A percentile compares a stretch with the other conserved stretches of the same genome.
Conservation (phyloP, 2,888 invertebrate genomes). For the Spicauda simplicius region DNA sequence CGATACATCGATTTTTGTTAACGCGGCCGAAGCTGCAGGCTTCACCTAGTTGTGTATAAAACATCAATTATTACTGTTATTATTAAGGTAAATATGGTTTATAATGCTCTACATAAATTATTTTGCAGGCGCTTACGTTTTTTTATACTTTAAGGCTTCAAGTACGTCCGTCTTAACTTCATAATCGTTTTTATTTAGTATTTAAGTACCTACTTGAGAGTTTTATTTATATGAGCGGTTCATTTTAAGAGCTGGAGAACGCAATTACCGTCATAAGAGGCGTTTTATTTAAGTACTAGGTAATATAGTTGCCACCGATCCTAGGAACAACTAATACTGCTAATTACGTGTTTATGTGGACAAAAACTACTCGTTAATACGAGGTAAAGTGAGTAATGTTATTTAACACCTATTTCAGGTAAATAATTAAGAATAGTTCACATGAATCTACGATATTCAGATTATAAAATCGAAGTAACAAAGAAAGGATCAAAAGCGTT, state of each 20-base stretch:
- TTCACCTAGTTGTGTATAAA: no score
- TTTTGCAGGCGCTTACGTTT: not conserved
- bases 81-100: no score
- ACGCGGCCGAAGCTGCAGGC: no score
- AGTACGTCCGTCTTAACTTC: not conserved
- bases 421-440: no score
- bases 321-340: not conserved
- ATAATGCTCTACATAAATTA: not conserved
- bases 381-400: no score
- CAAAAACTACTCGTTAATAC: not conserved
- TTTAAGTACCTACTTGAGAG: not conserved
- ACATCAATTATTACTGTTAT: no score
- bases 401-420: no score
- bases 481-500: no score
- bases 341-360: not conserved
- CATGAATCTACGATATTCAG: no score
- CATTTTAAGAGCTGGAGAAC: not conserved
- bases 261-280: slow-evolving; percentile 12
- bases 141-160: no score
- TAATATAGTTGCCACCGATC: slow-evolving; percentile 1
- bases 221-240: slow-evolving; percentile 3
- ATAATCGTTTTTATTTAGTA: not conserved
- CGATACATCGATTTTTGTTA: no score
- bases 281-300: slow-evolving; percentile 7
- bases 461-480: no score